phyloP scores from a whole-genome alignment of 2,888 invertebrate species.

The Deilephila porcellus region DNA sequence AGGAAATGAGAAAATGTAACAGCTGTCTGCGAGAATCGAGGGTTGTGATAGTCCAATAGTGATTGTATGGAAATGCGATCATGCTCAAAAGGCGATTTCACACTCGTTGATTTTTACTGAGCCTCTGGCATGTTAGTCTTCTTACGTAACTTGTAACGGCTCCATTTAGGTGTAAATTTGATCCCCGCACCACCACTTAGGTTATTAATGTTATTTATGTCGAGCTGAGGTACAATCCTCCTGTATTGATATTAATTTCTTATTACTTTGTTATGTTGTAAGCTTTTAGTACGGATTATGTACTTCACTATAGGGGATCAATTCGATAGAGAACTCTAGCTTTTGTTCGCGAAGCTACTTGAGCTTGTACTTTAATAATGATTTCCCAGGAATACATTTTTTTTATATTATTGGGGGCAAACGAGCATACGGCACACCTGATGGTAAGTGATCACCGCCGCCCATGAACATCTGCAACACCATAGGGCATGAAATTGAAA shows the following conservation, averaged over 20 bases:
- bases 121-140: conserved; percentile 40
- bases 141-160: conserved; percentile 31
- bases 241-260: conserved; percentile 13
- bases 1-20: conserved; percentile 61
- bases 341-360: neutral
- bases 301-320: conserved; percentile 5
- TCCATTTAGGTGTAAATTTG: conserved; percentile 20
- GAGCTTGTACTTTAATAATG: neutral
- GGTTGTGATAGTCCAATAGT: conserved; percentile 57
- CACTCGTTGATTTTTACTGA: conserved; percentile 54
- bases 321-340: neutral
- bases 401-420: too few relatives aligned
- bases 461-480: too few relatives aligned
- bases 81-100: conserved; percentile 58
- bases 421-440: too few relatives aligned
- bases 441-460: too few relatives aligned
- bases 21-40: conserved; percentile 52
- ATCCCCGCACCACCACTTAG: neutral
- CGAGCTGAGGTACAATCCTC: conserved; percentile 1
- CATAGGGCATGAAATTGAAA: too few relatives aligned
- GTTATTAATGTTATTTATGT: conserved; percentile 20
- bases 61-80: conserved; percentile 65
- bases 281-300: conserved; percentile 8
- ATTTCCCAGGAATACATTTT: too few relatives aligned
- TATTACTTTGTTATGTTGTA: conserved; percentile 16